Evolutionary conservation across 2,113 vertebrate species (phyloP).

Genomic region (Alosa alosa): DNA sequence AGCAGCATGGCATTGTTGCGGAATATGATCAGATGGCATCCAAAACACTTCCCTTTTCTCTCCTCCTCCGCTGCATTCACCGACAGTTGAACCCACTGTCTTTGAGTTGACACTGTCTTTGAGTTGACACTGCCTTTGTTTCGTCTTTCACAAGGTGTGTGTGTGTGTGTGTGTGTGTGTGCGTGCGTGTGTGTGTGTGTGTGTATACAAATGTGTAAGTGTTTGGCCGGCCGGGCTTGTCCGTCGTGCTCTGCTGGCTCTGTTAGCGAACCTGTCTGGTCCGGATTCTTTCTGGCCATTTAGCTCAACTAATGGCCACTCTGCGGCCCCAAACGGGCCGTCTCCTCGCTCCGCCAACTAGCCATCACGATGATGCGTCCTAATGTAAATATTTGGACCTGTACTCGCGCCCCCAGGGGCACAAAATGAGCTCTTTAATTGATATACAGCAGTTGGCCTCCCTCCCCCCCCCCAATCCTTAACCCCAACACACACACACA

Average conservation of each 20-base stretch:
- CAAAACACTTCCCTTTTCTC: background rate
- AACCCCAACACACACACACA: constrained; percentile 21
- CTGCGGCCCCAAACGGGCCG: constrained; percentile 55
- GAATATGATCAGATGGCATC: background rate
- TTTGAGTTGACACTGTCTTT: background rate
- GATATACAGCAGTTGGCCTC: constrained; percentile 44
- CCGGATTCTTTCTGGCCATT: constrained; percentile 68
- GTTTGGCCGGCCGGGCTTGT: constrained; percentile 13
- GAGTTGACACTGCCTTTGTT: background rate
- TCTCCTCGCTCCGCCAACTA: constrained; percentile 60
- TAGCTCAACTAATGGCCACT: constrained; percentile 66
- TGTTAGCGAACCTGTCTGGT: constrained; percentile 60
- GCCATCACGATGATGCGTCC: constrained; percentile 60
- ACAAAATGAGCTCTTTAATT: constrained; percentile 51
- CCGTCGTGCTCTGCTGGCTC: constrained; percentile 31
- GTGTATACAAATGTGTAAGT: constrained; percentile 32
- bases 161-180: background rate
- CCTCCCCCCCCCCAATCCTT: background rate
- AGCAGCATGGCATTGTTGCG: background rate
- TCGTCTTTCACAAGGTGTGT: background rate
- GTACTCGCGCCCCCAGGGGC: constrained; percentile 38
- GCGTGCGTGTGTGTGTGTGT: constrained; percentile 6
- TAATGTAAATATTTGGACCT: constrained; percentile 70
- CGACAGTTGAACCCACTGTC: background rate
- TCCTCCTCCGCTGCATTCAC: background rate